Evolutionary conservation across 1,140 invertebrate species (phyloP), one percentile per base, ranked within the genome.

Genomic region (Euura lappo): DNA sequence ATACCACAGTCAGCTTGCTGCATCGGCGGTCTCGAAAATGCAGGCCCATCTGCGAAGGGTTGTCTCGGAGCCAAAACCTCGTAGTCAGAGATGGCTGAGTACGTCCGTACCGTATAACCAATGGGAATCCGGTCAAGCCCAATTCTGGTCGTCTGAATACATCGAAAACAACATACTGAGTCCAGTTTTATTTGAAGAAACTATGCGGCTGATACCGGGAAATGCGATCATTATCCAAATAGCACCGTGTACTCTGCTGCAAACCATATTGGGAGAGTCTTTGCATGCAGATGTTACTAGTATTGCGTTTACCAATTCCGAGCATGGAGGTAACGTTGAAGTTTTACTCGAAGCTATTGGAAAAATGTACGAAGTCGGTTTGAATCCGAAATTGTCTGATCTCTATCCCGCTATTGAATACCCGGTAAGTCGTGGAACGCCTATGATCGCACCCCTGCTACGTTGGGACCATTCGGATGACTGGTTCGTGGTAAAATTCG

Each of bases 31-130:
- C 28, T 28, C 28, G 28, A 28, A 28, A 28, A 28, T 28, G 28
- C 28, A 28, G 28, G 1, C 28, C 28, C 91, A 60, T n/a, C 13
- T 60, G 51, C 51, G 51, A 60, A 85, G 93, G 81, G 91, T 94
- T 76, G 90, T 91, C 72, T 90, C 90, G 0, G 76, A 89, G 6
- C 91, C 93, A 0, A 92, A 93, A 75, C 76, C 82, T 28, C 89
- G 95, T 69, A 92, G 92, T 2, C 84, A 86, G 2, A 91, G 91
- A 75, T 97, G 96, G 95, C 87, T 97, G 1, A 94, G 93, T 75
- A 93, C 94, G 2, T 96, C 95, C 2, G 91, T 95, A 65, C 90
- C 91, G 0, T 74, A 82, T 0, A 75, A 89, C 4, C 69, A 86
- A 28, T 96, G 94, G 95, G 89, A 91, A 42, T 86, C 89, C 13